Evolutionary conservation across 2,113 vertebrate species (phyloP).

Genomic region (Crocuta crocuta): DNA sequence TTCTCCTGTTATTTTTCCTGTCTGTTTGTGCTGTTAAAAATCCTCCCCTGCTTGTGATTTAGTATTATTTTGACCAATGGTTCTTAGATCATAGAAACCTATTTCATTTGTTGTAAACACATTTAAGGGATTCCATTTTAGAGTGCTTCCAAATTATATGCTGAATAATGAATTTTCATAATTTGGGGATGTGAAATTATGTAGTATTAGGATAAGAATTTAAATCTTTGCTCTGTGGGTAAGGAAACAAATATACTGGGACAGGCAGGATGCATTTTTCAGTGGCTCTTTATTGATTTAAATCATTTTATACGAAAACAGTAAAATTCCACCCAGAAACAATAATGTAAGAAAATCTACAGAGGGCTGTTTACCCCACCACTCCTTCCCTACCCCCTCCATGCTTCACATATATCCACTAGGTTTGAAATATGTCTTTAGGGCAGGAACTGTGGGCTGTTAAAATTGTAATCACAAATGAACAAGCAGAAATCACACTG

Average conservation of each 20-base stretch:
- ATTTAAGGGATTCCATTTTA: slow-evolving; percentile 2
- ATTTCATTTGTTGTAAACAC: not conserved
- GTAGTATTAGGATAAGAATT: not conserved
- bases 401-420: fast-evolving
- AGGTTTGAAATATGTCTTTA: not conserved
- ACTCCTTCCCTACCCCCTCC: not conserved
- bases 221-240: not conserved
- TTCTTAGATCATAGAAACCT: slow-evolving; percentile 2
- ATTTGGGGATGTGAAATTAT: not conserved
- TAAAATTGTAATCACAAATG: not conserved
- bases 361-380: not conserved
- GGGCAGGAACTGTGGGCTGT: not conserved
- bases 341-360: not conserved
- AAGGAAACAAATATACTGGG: not conserved
- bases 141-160: not conserved
- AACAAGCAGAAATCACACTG: not conserved
- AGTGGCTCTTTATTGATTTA: slow-evolving; percentile 5
- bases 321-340: not conserved
- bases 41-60: not conserved
- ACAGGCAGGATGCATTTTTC: not conserved
- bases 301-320: not conserved
- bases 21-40: not conserved
- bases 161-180: slow-evolving; percentile 24
- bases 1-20: not conserved
- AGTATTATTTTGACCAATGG: not conserved